Evolutionary conservation across 2,113 vertebrate species (phyloP), one percentile per base, ranked within the genome.

Genomic region (Lepus europaeus): DNA sequence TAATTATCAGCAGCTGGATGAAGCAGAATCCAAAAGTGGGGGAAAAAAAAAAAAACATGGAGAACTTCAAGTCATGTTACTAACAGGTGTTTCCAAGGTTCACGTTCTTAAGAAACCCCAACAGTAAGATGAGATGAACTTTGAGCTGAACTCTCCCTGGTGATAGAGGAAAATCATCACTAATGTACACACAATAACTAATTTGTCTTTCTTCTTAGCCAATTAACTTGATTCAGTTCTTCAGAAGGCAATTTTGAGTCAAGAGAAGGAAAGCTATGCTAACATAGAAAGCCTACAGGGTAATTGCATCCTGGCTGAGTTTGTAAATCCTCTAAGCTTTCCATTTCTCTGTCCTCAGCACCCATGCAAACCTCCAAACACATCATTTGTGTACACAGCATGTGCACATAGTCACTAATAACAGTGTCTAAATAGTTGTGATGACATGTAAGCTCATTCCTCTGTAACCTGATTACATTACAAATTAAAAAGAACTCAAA

Each of bases 1-100:
- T 98, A 97, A 98, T 98, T 97, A 94, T 68, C 56, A 73, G 74
- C 98, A 98, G 97, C 96, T 98, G 97, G 94, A 53, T 81, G 56
- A 97, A 85, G 88, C 27, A 93, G 45, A 96, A 77, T 97, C 96
- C 97, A 97, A 90, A 89, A 89, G 22, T 59, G 81, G 93, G 94
- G 51, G 74, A 76, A 64, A 64, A 33, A 17, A 70, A 76, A 64
- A 64, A 33, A 17, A 70, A 82, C 27, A 45, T n/a, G 82, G 39
- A 88, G 68, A 73, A 84, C 23, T 51, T 84, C 16, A 49, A 92
- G 36, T 22, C 70, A 72, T 80, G n/a, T n/a, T 77, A 61, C n/a
- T 81, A 90, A 66, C 97, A 97, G 90, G 96, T 95, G 95, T 86
- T 92, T 53, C 59, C 19, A 72, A 90, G 86, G 74, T 80, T 96